phyloP scores from a whole-genome alignment of 2,888 invertebrate species.

The Andrena fulva region DNA sequence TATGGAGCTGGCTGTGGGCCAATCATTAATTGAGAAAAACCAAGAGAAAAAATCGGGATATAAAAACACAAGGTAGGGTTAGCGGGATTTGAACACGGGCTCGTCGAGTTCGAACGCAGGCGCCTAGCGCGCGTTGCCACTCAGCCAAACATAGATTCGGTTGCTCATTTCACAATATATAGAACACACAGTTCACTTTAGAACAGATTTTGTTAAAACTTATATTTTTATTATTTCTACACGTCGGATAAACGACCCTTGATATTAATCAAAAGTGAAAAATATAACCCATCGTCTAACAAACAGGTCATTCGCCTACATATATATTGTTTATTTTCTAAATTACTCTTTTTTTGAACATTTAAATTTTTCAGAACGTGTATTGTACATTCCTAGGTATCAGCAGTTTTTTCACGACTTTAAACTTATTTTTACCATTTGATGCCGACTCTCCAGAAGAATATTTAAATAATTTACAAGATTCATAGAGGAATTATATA shows the following conservation, averaged over 20 bases:
- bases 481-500: too few relatives aligned
- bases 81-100: slow-evolving; percentile 51
- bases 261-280: not conserved
- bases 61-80: not conserved
- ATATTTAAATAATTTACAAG: not conserved
- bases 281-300: too few relatives aligned
- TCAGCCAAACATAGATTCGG: rapidly evolving
- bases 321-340: too few relatives aligned
- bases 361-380: not conserved
- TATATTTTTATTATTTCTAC: not conserved
- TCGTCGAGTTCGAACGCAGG: not conserved
- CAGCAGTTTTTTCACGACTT: not conserved
- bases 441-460: not conserved
- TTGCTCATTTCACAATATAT: not conserved
- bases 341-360: too few relatives aligned
- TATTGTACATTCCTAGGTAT: not conserved
- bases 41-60: not conserved
- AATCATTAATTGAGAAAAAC: not conserved
- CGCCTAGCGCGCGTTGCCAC: slow-evolving; percentile 39
- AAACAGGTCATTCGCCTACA: too few relatives aligned
- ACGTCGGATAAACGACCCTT: not conserved
- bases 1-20: slow-evolving; percentile 74
- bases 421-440: not conserved
- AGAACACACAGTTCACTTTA: not conserved
- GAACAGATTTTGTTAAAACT: not conserved